Percentiles rank a stretch among this genome's conserved stretches.
phyloP scores from a whole-genome alignment of 2,888 invertebrate species.

The Cataglyphis altisquamis region DNA sequence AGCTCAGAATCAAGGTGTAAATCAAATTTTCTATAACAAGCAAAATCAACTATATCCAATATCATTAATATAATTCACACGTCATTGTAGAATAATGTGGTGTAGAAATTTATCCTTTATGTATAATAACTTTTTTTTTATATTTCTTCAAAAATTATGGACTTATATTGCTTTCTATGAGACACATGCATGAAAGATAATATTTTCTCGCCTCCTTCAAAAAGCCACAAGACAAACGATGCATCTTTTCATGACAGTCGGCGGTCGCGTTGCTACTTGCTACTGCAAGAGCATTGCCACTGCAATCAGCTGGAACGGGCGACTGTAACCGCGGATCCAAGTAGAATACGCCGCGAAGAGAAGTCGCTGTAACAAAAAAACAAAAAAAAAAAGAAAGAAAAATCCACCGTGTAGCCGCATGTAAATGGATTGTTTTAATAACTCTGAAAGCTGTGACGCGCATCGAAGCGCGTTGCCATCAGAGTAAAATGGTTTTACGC shows the following conservation, averaged over 20 bases:
- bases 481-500: constrained; percentile 39
- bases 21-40: constrained; percentile 10
- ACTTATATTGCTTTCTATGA: too few relatives aligned
- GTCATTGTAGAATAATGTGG: neutral
- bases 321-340: constrained; percentile 21
- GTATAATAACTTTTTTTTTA: neutral
- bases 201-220: constrained; percentile 7
- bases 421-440: constrained; percentile 80
- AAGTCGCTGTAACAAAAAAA: constrained; percentile 33
- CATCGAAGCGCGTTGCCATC: constrained; percentile 35
- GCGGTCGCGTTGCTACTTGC: constrained; percentile 26
- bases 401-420: constrained; percentile 28
- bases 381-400: neutral
- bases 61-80: neutral
- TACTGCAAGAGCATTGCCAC: constrained; percentile 9
- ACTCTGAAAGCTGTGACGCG: constrained; percentile 72
- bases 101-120: neutral
- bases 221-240: constrained; percentile 35
- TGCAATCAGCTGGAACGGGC: constrained; percentile 42
- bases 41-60: neutral
- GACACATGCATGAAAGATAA: constrained; percentile 12
- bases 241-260: constrained; percentile 30
- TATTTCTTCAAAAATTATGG: neutral
- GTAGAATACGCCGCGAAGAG: constrained; percentile 25
- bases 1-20: neutral